Base-by-base conservation (phyloP, 30 jellyfish, hydroid and myxozoan genomes). In the Nemopilema nomurai region DNA sequence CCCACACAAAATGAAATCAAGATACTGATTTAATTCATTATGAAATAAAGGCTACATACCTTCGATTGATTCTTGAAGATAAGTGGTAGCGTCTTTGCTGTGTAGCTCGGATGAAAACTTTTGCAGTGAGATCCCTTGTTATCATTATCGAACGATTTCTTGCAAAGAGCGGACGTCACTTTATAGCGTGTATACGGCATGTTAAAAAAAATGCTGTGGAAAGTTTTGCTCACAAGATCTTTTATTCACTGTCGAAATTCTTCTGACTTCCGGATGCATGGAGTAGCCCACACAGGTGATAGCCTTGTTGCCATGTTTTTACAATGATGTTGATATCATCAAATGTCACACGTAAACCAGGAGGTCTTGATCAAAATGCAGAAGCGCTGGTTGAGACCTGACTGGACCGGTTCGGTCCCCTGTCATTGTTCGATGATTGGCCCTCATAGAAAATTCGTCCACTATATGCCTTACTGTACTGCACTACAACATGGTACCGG, bases 141-240 rank as follows among this genome's bases (percentile, higher is more conserved):
- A 81, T 81, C 90, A 24, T 81, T 81, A 81, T 81, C 83, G 62
- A 81, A 81, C 30, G 90, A 51, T 65, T 31, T 81, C 65, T 81
- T 81, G 62, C 90, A 81, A 69, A 81, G 82, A 81, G 90, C 83
- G 75, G 82, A 81, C 23, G 90, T 81, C 82, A 81, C 90, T 81
- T 81, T 81, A 51, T 81, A 81, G 22, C 82, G 90, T 41, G 57
- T 41, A 41, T 41, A 13, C 57, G 57, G 57, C 57, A 41, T 41
- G 57, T 41, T 41, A 13, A 6, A 13, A 41, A 41, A 41, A n/a
- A n/a, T 41, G 57, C 57, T 13, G 57, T 41, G 57, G 57, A 41
- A 41, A 41, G 57, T 41, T 41, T 41, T 41, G 57, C 57, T 41
- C 13, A 41, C 57, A 41, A 41, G 57, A 13, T 41, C 57, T 41